Conservation (phyloP, 2,113 vertebrate species). For the Brachirus orientalis region DNA sequence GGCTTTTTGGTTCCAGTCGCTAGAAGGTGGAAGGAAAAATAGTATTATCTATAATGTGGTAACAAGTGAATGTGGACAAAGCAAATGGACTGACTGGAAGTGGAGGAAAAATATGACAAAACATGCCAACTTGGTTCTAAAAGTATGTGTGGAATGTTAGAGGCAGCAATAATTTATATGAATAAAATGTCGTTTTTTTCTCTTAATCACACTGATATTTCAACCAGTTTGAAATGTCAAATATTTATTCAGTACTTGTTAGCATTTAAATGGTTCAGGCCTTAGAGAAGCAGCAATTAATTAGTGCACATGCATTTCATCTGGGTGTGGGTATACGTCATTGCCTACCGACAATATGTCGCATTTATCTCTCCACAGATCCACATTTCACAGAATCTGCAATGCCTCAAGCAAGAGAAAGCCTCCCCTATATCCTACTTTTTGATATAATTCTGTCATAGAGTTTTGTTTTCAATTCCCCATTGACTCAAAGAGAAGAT, state of each 20-base stretch:
- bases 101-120: slow-evolving; percentile 5
- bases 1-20: slow-evolving; percentile 56
- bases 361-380: slow-evolving; percentile 45
- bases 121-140: slow-evolving; percentile 8
- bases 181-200: slow-evolving; percentile 33
- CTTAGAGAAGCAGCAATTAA: slow-evolving; percentile 42
- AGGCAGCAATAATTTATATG: neutral
- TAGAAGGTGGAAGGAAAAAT: slow-evolving; percentile 69
- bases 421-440: slow-evolving; percentile 38
- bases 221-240: slow-evolving; percentile 35
- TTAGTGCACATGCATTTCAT: slow-evolving; percentile 34
- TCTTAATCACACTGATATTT: neutral
- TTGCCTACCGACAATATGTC: slow-evolving; percentile 19
- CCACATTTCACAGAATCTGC: slow-evolving; percentile 33
- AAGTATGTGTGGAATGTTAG: neutral
- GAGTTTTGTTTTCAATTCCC: slow-evolving; percentile 16
- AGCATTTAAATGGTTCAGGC: slow-evolving; percentile 33
- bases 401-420: slow-evolving; percentile 43
- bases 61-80: slow-evolving; percentile 57
- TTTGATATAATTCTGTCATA: slow-evolving; percentile 15
- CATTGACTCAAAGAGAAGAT: slow-evolving; percentile 17
- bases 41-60: slow-evolving; percentile 69
- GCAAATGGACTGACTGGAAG: slow-evolving; percentile 27
- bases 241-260: slow-evolving; percentile 40
- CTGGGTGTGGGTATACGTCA: slow-evolving; percentile 25